These are phyloP conservation scores for Borostomias antarcticus DNA, from an alignment of 2,797 vertebrate genomes.

Conservation along the genomic window DNA sequence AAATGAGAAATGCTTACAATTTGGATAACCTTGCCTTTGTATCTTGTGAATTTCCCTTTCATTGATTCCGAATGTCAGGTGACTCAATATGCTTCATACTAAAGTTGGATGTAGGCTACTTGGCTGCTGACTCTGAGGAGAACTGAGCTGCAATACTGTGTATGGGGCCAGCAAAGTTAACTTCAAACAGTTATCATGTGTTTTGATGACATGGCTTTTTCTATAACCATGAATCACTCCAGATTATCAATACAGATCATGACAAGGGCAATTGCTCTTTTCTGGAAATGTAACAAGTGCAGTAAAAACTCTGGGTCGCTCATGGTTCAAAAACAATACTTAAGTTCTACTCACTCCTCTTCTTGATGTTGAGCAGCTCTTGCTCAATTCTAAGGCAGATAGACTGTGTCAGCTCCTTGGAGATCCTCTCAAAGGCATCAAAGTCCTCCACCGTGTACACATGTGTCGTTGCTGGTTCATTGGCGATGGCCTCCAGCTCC, in stretches of 20 bases:
- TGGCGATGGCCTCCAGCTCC: constrained; percentile 95
- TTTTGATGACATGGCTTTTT: too few species aligned
- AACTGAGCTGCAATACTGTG: not conserved
- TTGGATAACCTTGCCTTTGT: not conserved
- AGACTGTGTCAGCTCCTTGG: constrained; percentile 96
- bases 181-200: constrained; percentile 3
- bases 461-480: constrained; percentile 87
- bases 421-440: constrained; percentile 98
- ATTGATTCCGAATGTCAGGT: not conserved
- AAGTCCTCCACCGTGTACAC: constrained; percentile 98
- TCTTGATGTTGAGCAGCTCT: constrained; percentile 92
- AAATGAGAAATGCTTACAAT: not conserved
- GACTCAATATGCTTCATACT: not conserved
- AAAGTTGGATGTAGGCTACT: not conserved
- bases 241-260: not conserved
- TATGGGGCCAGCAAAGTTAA: not conserved
- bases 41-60: not conserved
- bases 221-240: too few species aligned
- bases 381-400: constrained; percentile 98
- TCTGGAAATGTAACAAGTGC: not conserved
- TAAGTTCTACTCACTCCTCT: constrained; percentile 84
- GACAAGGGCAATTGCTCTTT: constrained; percentile 5
- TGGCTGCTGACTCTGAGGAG: constrained; percentile 3
- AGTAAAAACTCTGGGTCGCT: constrained; percentile 12
- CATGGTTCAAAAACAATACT: not conserved